Evolutionary conservation across 1,140 invertebrate species (phyloP).

Genomic region (Tenebrio molitor): DNA sequence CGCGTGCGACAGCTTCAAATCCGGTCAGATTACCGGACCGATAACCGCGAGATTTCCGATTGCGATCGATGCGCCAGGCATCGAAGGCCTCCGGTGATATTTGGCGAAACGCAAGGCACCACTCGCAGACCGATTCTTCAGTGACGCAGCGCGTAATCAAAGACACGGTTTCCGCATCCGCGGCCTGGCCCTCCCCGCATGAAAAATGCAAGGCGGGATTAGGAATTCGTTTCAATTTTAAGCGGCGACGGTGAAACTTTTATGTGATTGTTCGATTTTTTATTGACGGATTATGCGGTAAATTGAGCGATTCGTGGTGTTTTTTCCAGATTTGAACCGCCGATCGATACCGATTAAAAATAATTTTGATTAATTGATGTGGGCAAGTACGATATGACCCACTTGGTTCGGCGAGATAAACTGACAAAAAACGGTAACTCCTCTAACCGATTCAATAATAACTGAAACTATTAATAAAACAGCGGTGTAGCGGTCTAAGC

Average conservation of each 20-base stretch:
- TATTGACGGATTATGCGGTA: too few species aligned
- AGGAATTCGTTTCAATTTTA: too few species aligned
- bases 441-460: slow-evolving; percentile 4
- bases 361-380: slow-evolving; percentile 13
- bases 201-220: too few species aligned
- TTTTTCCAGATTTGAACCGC: neutral
- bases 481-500: slow-evolving; percentile 6
- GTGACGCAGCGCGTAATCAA: too few species aligned
- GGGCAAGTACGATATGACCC: neutral
- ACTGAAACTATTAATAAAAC: slow-evolving; percentile 32
- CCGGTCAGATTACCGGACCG: slow-evolving; percentile 27
- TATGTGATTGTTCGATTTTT: too few species aligned
- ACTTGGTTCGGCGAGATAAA: neutral
- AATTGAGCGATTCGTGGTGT: neutral
- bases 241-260: too few species aligned
- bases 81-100: neutral
- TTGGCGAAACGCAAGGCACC: too few species aligned
- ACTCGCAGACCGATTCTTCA: too few species aligned
- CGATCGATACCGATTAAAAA: slow-evolving; percentile 21
- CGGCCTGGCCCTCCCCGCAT: too few species aligned
- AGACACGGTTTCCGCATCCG: too few species aligned
- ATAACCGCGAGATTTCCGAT: slow-evolving; percentile 30
- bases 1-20: slow-evolving; percentile 29
- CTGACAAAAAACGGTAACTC: slow-evolving; percentile 4
- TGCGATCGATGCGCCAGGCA: neutral